Conservation (phyloP, 2,888 invertebrate species). For the Drosophila maculinotata region DNA sequence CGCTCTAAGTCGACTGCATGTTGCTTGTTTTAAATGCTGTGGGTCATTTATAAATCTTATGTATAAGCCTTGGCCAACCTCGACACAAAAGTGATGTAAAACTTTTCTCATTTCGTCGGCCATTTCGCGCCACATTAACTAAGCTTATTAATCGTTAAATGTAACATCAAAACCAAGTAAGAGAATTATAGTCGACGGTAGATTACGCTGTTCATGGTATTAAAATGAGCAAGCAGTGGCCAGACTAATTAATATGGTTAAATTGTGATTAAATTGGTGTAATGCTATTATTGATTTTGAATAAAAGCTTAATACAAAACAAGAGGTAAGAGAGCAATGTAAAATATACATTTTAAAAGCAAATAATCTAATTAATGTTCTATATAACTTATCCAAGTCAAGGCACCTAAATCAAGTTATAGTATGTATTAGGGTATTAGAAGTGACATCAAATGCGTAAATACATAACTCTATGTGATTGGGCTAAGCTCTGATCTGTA, state of each 20-base stretch:
- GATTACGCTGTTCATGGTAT: constrained; percentile 1
- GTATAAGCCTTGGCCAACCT: constrained; percentile 33
- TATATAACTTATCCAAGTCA: too few relatives aligned
- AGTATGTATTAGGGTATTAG: too few relatives aligned
- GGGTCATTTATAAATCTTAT: constrained; percentile 75
- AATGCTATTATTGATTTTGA: too few relatives aligned
- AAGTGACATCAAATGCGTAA: neutral
- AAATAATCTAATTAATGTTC: too few relatives aligned
- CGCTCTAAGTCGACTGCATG: constrained; percentile 40
- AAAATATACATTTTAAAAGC: too few relatives aligned
- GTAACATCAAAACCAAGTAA: constrained; percentile 2
- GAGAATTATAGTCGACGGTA: neutral
- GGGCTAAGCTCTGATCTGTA: constrained; percentile 16
- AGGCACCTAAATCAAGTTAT: too few relatives aligned
- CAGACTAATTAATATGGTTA: too few relatives aligned
- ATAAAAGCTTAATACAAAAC: too few relatives aligned
- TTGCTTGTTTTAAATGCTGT: constrained; percentile 10
- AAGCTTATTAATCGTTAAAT: constrained; percentile 73
- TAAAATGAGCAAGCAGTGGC: too few relatives aligned
- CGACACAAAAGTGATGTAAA: constrained; percentile 48
- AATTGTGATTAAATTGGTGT: too few relatives aligned
- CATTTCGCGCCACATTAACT: constrained; percentile 79
- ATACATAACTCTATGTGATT: constrained; percentile 5
- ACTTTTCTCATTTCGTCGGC: constrained; percentile 75
- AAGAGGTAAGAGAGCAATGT: too few relatives aligned